A percentile compares a stretch with the other conserved stretches of the same genome.
These are phyloP conservation scores for Dreissena polymorpha DNA, from an alignment of 1,140 invertebrate genomes.

Conservation along the genomic window DNA sequence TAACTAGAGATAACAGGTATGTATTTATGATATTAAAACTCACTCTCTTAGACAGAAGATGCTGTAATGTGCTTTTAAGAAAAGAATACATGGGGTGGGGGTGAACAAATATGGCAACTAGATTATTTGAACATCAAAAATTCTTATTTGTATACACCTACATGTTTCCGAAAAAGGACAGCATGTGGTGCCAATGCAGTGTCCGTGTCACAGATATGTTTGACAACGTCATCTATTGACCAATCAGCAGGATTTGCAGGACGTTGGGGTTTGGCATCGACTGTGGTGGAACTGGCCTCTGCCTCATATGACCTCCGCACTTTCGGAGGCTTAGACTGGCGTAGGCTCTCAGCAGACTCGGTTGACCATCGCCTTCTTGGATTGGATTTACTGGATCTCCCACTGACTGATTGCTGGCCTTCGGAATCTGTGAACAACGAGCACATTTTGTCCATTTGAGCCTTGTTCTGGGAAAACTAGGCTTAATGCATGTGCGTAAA, in stretches of 20 bases:
- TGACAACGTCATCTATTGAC: conserved; percentile 96
- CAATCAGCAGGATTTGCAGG: conserved; percentile 86
- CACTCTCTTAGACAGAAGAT: too few relatives aligned
- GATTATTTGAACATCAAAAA: too few relatives aligned
- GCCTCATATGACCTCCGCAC: conserved; percentile 53
- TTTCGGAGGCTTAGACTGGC: conserved; percentile 58
- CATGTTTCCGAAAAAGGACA: conserved; percentile 96
- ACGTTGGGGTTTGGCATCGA: conserved; percentile 77
- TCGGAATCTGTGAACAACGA: conserved; percentile 51
- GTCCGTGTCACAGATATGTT: conserved; percentile 92
- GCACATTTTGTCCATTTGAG: neutral
- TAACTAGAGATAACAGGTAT: too few relatives aligned
- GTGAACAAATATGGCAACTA: too few relatives aligned
- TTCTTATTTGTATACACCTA: conserved; percentile 81
- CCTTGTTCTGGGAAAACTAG: neutral
- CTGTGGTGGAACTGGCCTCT: conserved; percentile 77
- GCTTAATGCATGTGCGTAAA: too few relatives aligned
- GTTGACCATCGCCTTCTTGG: conserved; percentile 77
- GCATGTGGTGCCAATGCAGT: conserved; percentile 89
- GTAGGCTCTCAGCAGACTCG: conserved; percentile 73
- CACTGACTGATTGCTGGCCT: conserved; percentile 20
- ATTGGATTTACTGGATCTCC: conserved; percentile 37
- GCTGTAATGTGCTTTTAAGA: too few relatives aligned
- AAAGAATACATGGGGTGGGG: too few relatives aligned
- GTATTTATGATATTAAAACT: too few relatives aligned